Conservation (phyloP, 1,140 invertebrate genomes). For the Diabrotica undecimpunctata region DNA sequence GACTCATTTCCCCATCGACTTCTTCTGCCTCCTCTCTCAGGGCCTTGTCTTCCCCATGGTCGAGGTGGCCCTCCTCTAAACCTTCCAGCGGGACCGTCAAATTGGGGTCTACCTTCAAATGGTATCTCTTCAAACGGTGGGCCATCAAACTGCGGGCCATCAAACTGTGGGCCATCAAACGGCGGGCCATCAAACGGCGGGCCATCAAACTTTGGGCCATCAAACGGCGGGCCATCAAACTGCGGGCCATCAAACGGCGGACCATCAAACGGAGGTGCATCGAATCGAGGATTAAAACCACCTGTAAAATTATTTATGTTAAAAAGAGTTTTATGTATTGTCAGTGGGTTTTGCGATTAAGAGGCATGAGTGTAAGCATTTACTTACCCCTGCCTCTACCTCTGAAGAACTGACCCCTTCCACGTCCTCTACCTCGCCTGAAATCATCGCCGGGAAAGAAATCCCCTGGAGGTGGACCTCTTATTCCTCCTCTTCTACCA, state of each 20-base stretch:
- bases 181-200: constrained; percentile 39
- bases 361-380: too few species aligned
- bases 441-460: constrained; percentile 27
- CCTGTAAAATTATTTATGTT: not conserved
- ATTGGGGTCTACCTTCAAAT: constrained; percentile 26
- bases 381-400: constrained; percentile 26
- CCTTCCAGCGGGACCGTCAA: constrained; percentile 12
- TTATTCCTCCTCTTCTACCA: constrained; percentile 20
- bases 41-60: not conserved
- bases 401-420: constrained; percentile 47
- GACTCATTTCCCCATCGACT: constrained; percentile 13
- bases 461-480: constrained; percentile 18
- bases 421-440: constrained; percentile 46
- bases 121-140: constrained; percentile 30
- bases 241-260: constrained; percentile 5
- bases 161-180: constrained; percentile 20
- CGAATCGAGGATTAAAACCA: not conserved
- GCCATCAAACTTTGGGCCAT: constrained; percentile 24
- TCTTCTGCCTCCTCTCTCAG: constrained; percentile 3
- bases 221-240: constrained; percentile 2
- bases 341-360: too few species aligned
- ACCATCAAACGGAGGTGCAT: not conserved
- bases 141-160: constrained; percentile 35
- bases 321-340: constrained; percentile 6
- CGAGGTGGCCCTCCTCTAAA: not conserved